A percentile compares a stretch with the other conserved stretches of the same genome.
Conservation (phyloP, 1,140 invertebrate species). For the Andricus grossulariae region DNA sequence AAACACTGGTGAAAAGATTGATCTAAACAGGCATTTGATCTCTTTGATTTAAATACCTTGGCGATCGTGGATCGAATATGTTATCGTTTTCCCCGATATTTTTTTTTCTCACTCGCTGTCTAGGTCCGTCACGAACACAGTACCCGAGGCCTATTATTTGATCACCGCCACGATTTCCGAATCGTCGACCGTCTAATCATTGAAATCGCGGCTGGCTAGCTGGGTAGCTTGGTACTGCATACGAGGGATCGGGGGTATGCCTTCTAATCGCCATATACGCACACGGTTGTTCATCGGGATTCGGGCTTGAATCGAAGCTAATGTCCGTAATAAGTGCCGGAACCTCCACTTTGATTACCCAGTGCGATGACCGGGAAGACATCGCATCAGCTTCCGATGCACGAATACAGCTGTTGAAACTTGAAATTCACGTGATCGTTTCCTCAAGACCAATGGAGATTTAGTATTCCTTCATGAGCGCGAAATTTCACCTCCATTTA, state of each 20-base stretch:
- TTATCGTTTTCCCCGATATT: slow-evolving; percentile 18
- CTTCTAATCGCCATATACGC: slow-evolving; percentile 49
- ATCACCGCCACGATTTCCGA: slow-evolving; percentile 58
- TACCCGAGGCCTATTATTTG: slow-evolving; percentile 63
- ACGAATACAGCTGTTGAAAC: slow-evolving; percentile 2
- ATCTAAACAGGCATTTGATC: slow-evolving; percentile 3
- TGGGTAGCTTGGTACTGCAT: slow-evolving; percentile 36
- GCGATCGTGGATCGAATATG: not conserved
- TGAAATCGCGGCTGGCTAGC: slow-evolving; percentile 56
- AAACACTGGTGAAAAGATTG: not conserved
- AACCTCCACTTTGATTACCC: slow-evolving; percentile 1
- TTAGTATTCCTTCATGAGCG: slow-evolving; percentile 15
- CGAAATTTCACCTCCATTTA: slow-evolving; percentile 3
- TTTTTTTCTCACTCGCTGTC: slow-evolving; percentile 37
- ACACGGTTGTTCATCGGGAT: slow-evolving; percentile 40
- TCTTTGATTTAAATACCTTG: slow-evolving; percentile 10
- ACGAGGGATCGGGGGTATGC: slow-evolving; percentile 27
- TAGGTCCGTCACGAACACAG: slow-evolving; percentile 48
- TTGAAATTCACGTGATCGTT: slow-evolving; percentile 8
- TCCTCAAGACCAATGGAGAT: slow-evolving; percentile 14
- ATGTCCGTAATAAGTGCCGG: slow-evolving; percentile 44
- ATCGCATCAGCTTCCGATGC: not conserved
- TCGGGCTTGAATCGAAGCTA: slow-evolving; percentile 39
- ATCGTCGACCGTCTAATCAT: slow-evolving; percentile 66
- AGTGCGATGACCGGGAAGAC: slow-evolving; percentile 13